Evolutionary conservation across 2,113 vertebrate genomes (phyloP).

Genomic region (Engystomops pustulosus): DNA sequence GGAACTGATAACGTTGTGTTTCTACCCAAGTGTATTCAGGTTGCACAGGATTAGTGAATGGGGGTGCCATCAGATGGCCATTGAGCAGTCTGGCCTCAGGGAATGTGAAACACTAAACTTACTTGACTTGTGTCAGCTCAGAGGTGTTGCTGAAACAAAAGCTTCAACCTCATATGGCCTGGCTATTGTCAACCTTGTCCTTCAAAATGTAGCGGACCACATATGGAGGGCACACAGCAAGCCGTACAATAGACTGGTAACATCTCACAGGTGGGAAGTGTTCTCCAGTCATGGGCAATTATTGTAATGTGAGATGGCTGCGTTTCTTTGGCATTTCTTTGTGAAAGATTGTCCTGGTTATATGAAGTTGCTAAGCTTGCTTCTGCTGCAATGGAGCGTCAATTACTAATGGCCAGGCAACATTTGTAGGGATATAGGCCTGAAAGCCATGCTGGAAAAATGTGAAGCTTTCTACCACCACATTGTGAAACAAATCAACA

Average conservation of each 20-base stretch:
- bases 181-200: slow-evolving; percentile 13
- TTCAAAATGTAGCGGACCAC: neutral
- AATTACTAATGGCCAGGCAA: slow-evolving; percentile 26
- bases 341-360: neutral
- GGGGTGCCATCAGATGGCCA: neutral
- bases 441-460: neutral
- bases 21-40: slow-evolving; percentile 3
- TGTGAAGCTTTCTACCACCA: neutral
- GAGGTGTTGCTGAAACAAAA: slow-evolving; percentile 28
- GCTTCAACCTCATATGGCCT: neutral
- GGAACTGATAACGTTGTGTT: neutral
- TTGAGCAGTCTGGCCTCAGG: neutral
- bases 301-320: neutral
- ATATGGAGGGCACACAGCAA: neutral
- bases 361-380: slow-evolving; percentile 26
- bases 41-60: neutral
- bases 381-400: neutral
- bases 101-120: slow-evolving; percentile 20
- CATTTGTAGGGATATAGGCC: slow-evolving; percentile 2
- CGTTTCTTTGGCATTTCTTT: neutral
- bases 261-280: neutral
- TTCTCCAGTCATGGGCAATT: neutral
- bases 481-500: neutral
- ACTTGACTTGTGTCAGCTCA: slow-evolving; percentile 16
- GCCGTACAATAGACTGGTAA: neutral